Evolutionary conservation across 2,888 invertebrate species (phyloP).

Genomic region (Agrilus mali): DNA sequence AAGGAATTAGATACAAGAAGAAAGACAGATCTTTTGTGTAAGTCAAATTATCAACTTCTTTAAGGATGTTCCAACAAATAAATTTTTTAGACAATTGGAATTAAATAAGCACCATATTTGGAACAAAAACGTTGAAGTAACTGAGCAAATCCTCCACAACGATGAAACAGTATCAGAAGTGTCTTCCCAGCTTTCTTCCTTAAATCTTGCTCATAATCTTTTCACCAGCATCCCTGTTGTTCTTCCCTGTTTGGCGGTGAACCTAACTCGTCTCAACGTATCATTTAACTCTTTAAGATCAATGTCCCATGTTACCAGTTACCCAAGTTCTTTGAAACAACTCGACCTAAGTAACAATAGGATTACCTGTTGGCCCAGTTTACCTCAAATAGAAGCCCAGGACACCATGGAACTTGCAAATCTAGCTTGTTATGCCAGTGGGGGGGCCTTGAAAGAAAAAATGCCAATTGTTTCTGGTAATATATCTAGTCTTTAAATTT

Average conservation of each 20-base stretch:
- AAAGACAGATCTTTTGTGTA: slow-evolving; percentile 31
- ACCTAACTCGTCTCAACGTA: slow-evolving; percentile 77
- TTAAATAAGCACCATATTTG: slow-evolving; percentile 68
- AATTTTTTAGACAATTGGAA: slow-evolving; percentile 41
- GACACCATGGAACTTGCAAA: slow-evolving; percentile 53
- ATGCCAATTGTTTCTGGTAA: slow-evolving; percentile 28
- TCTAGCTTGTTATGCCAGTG: slow-evolving; percentile 50
- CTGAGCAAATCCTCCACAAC: slow-evolving; percentile 48
- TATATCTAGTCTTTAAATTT: not conserved
- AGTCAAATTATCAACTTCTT: slow-evolving; percentile 6
- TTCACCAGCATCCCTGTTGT: slow-evolving; percentile 79
- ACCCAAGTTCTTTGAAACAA: slow-evolving; percentile 80
- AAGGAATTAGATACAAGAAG: slow-evolving; percentile 26
- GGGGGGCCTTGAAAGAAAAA: slow-evolving; percentile 23
- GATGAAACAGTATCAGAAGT: slow-evolving; percentile 43
- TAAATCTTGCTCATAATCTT: slow-evolving; percentile 85
- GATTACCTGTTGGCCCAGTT: slow-evolving; percentile 80
- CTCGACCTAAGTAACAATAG: slow-evolving; percentile 88
- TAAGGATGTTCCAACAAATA: too few species aligned
- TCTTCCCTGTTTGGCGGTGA: slow-evolving; percentile 81
- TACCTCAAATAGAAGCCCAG: slow-evolving; percentile 53
- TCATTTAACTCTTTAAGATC: slow-evolving; percentile 72
- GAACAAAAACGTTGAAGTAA: slow-evolving; percentile 53
- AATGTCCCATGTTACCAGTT: slow-evolving; percentile 81
- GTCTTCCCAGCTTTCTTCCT: slow-evolving; percentile 54